Percentiles rank a stretch among this genome's conserved stretches.
These are phyloP conservation scores for Peromyscus polionotus DNA, from an alignment of 2,113 vertebrate species.

Conservation along the genomic window DNA sequence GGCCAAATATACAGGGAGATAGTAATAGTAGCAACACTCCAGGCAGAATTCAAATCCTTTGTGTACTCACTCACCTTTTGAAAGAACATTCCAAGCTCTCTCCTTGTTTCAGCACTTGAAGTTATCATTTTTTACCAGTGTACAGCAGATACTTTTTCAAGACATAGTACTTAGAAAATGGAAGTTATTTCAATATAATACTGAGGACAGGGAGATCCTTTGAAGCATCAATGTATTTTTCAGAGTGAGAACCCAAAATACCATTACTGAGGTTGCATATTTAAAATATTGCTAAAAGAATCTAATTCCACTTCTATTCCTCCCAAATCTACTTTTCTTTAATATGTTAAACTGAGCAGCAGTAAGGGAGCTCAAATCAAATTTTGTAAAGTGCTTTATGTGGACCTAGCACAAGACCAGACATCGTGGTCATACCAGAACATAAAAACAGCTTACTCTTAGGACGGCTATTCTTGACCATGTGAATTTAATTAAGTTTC, in stretches of 20 bases:
- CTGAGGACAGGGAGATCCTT: background rate
- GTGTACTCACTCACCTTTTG: background rate
- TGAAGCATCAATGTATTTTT: background rate
- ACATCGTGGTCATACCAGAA: background rate
- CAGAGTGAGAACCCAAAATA: background rate
- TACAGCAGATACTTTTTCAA: background rate
- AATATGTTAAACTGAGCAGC: background rate
- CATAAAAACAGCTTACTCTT: background rate
- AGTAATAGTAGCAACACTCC: background rate
- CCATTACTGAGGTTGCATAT: background rate
- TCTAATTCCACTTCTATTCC: background rate
- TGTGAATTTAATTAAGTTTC: background rate
- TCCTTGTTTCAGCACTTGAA: background rate
- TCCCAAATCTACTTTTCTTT: background rate
- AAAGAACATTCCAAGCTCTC: background rate
- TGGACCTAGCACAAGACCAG: background rate
- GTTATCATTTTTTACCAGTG: background rate
- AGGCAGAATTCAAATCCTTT: background rate
- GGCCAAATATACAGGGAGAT: background rate
- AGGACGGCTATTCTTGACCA: background rate
- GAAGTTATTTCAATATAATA: background rate
- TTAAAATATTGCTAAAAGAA: background rate
- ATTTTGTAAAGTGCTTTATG: conserved; percentile 8
- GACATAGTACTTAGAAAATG: background rate
- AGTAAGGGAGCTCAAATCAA: background rate